A percentile compares a stretch with the other conserved stretches of the same genome.
Evolutionary conservation across 2,888 invertebrate species (phyloP).

Genomic region (Drosophila picticornis): DNA sequence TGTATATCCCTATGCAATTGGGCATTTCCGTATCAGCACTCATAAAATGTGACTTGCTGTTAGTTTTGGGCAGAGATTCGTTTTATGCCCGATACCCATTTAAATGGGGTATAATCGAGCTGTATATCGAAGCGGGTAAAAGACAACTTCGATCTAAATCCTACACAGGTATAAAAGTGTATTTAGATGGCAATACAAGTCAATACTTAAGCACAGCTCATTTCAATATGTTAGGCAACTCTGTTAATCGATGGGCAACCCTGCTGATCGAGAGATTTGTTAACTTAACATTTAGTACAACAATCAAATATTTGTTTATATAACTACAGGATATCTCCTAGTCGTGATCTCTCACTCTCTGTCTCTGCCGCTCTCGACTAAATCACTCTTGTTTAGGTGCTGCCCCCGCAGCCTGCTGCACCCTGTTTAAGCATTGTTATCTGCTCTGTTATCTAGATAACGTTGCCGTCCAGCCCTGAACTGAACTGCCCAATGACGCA

Average conservation of each 20-base stretch:
- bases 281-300: background rate
- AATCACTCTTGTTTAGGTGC: conserved; percentile 6
- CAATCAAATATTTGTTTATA: background rate
- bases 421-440: conserved; percentile 52
- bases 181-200: background rate
- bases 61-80: conserved; percentile 67
- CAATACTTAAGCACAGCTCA: background rate
- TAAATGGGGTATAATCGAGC: background rate
- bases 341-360: background rate
- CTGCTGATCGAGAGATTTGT: background rate
- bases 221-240: background rate
- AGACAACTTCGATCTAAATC: background rate
- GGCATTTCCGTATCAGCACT: conserved; percentile 57
- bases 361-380: background rate
- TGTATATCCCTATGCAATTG: conserved; percentile 18
- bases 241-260: background rate
- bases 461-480: conserved; percentile 56
- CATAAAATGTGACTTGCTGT: conserved; percentile 58
- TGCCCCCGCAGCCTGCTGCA: background rate
- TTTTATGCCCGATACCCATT: conserved; percentile 28
- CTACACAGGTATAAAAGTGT: background rate
- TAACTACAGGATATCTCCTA: conserved; percentile 2
- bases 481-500: conserved; percentile 75
- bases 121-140: background rate
- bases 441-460: conserved; percentile 67